phyloP scores from a whole-genome alignment of 2,888 invertebrate genomes.

The Lordiphosa andalusiaca region DNA sequence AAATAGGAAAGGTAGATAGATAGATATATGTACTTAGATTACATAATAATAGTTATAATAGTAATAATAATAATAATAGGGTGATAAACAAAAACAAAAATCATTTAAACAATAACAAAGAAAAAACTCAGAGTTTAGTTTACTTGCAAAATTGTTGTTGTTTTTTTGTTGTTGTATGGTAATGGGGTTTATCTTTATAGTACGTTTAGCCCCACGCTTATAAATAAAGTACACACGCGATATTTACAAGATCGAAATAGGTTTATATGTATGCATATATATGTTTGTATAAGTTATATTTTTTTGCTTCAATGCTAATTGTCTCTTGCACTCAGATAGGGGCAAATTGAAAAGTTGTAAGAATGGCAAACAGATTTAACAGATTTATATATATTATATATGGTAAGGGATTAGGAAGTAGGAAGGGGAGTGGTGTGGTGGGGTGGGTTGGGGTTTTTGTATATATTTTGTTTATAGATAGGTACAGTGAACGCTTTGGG shows the following conservation, averaged over 20 bases:
- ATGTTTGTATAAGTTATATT: background rate
- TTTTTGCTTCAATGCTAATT: slow-evolving; percentile 1
- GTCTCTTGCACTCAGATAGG: background rate
- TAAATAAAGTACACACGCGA: slow-evolving; percentile 13
- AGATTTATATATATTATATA: background rate
- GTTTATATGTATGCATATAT: slow-evolving; percentile 26
- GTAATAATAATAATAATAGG: slow-evolving; percentile 40
- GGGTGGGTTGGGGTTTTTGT: slow-evolving; percentile 27
- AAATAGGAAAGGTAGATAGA: slow-evolving; percentile 1
- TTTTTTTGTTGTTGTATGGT: slow-evolving; percentile 1
- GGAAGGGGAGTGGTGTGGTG: background rate
- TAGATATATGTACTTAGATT: slow-evolving; percentile 6
- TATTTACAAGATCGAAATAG: slow-evolving; percentile 12
- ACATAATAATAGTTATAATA: too few species aligned
- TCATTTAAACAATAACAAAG: slow-evolving; percentile 31
- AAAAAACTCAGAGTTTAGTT: slow-evolving; percentile 14
- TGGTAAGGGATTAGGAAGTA: background rate
- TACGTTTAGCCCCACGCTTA: slow-evolving; percentile 1
- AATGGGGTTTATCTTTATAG: background rate
- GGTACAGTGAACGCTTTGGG: slow-evolving; percentile 68
- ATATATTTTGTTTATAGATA: slow-evolving; percentile 36
- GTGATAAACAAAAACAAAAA: slow-evolving; percentile 37
- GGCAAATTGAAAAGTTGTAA: slow-evolving; percentile 11
- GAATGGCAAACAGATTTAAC: background rate
- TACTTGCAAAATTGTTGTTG: slow-evolving; percentile 10